These are phyloP conservation scores for Dicaeum eximium DNA, from an alignment of 2,113 vertebrate genomes.

Conservation along the genomic window DNA sequence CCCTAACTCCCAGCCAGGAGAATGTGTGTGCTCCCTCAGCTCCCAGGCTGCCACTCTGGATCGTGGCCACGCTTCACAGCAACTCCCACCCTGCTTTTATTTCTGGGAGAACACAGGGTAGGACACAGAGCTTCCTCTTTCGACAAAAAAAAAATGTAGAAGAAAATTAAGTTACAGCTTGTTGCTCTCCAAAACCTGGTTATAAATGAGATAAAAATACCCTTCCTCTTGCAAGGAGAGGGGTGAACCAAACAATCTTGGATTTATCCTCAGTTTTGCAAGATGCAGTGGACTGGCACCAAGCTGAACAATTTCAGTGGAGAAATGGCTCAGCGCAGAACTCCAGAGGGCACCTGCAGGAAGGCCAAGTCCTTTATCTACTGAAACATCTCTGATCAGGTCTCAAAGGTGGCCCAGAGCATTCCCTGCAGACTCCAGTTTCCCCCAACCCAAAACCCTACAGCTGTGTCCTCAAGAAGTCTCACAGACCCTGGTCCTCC, in stretches of 20 bases:
- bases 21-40: background rate
- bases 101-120: background rate
- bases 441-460: background rate
- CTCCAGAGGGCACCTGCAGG: background rate
- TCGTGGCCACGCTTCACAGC: background rate
- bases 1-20: slow-evolving; percentile 3
- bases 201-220: background rate
- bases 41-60: background rate
- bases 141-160: background rate
- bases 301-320: background rate
- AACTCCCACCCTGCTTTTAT: background rate
- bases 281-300: background rate
- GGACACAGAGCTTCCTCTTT: background rate
- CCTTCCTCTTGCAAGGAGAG: background rate
- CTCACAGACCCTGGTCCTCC: background rate
- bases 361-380: background rate
- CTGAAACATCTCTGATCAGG: background rate
- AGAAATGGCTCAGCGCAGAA: background rate
- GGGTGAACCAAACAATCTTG: background rate
- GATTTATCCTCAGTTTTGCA: background rate
- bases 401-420: background rate
- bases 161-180: background rate
- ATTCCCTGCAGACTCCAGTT: background rate
- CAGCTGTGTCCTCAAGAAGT: background rate
- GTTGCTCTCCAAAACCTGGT: background rate